Evolutionary conservation across 2,113 vertebrate genomes (phyloP).

Genomic region (Thamnaconus septentrionalis): DNA sequence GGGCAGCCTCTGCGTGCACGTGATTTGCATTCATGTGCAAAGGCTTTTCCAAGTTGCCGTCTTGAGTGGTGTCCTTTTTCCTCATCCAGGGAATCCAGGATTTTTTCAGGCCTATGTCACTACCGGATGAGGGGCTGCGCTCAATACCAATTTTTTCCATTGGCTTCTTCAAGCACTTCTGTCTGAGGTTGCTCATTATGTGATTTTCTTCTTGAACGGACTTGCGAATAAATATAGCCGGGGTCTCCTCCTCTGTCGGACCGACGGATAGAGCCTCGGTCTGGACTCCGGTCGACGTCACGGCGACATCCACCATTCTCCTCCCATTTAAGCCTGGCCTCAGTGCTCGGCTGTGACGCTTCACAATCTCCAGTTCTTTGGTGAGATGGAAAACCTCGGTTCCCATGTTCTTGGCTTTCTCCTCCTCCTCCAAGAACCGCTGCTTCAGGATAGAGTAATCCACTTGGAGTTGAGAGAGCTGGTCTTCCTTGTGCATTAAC

Average conservation of each 20-base stretch:
- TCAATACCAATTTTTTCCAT: constrained; percentile 78
- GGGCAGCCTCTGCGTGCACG: constrained; percentile 79
- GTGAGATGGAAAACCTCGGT: constrained; percentile 89
- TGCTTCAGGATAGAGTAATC: constrained; percentile 92
- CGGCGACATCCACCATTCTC: constrained; percentile 87
- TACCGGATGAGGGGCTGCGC: constrained; percentile 85
- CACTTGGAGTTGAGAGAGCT: constrained; percentile 93
- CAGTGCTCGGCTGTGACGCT: constrained; percentile 89
- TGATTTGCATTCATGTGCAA: constrained; percentile 68
- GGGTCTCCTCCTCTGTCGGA: constrained; percentile 85
- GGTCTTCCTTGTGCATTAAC: constrained; percentile 96
- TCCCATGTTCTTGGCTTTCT: constrained; percentile 88
- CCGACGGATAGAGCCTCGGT: constrained; percentile 81
- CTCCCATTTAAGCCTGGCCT: constrained; percentile 89
- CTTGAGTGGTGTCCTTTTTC: constrained; percentile 82
- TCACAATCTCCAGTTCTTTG: constrained; percentile 91
- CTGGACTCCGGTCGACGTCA: constrained; percentile 88
- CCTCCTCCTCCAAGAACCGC: constrained; percentile 91
- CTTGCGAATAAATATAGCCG: constrained; percentile 93
- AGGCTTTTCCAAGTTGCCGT: constrained; percentile 76
- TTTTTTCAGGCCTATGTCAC: constrained; percentile 86
- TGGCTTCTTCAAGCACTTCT: constrained; percentile 89
- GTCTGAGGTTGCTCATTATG: constrained; percentile 93
- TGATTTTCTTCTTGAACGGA: constrained; percentile 98
- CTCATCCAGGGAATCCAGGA: constrained; percentile 98